These are phyloP conservation scores for Serinus canaria DNA, from an alignment of 2,113 vertebrate species.

Conservation along the genomic window DNA sequence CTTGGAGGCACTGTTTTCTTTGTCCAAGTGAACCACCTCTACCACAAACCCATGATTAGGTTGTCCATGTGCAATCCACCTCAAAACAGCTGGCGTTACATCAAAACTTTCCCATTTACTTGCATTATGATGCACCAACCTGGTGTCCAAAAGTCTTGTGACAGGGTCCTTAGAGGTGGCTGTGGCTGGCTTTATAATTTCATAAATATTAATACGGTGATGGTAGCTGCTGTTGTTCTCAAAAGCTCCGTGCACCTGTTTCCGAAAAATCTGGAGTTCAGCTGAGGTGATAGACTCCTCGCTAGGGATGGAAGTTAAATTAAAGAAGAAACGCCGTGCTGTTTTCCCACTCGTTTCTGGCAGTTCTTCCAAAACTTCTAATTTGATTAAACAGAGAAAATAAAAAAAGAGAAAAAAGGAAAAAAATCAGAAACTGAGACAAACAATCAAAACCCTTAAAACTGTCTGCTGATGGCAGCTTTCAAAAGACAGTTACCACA, in stretches of 20 bases:
- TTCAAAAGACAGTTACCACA: not conserved
- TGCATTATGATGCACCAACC: constrained; percentile 89
- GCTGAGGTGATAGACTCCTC: constrained; percentile 93
- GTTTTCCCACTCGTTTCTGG: constrained; percentile 88
- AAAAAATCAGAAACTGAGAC: constrained; percentile 26
- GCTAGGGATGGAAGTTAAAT: constrained; percentile 89
- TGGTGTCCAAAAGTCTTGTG: constrained; percentile 93
- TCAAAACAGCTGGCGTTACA: constrained; percentile 89
- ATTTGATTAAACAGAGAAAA: constrained; percentile 31
- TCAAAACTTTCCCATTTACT: constrained; percentile 98
- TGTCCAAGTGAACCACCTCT: constrained; percentile 89
- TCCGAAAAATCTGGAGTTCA: constrained; percentile 93
- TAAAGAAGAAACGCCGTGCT: constrained; percentile 94
- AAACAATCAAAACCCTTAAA: not conserved
- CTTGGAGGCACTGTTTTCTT: constrained; percentile 74
- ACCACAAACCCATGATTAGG: constrained; percentile 93
- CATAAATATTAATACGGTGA: constrained; percentile 98
- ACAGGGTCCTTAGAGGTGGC: constrained; percentile 79
- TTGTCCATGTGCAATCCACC: constrained; percentile 89
- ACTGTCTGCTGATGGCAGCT: not conserved
- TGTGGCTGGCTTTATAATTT: constrained; percentile 86
- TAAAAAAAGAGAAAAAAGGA: not conserved
- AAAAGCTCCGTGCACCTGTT: constrained; percentile 82
- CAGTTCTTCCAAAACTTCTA: constrained; percentile 93
- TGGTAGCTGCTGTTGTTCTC: constrained; percentile 75